Conservation (phyloP, 2,888 invertebrate species). For the Archips xylosteana region DNA sequence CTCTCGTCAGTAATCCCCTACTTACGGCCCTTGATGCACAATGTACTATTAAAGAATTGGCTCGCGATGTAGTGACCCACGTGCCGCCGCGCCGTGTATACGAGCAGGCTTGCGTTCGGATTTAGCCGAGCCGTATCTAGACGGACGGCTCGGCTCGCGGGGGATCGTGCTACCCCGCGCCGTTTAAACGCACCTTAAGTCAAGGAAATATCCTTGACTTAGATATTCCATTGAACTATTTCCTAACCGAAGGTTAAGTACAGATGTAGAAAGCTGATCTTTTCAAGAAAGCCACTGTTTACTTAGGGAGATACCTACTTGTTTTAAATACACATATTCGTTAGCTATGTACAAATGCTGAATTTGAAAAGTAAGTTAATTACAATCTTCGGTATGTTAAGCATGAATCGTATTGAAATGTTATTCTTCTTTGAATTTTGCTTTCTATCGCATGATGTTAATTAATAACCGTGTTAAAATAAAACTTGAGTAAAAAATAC, state of each 20-base stretch:
- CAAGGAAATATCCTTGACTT: too few relatives aligned
- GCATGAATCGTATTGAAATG: conserved; percentile 13
- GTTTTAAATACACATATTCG: not conserved
- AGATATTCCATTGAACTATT: not conserved
- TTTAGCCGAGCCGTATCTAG: too few relatives aligned
- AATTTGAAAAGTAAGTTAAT: conserved; percentile 26
- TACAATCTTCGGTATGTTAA: not conserved
- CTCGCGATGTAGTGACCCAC: too few relatives aligned
- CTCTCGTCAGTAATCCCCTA: too few relatives aligned
- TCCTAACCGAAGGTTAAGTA: not conserved
- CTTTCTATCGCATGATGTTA: conserved; percentile 15
- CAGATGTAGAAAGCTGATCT: not conserved
- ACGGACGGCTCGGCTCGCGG: too few relatives aligned
- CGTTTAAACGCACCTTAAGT: too few relatives aligned
- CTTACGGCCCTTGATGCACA: too few relatives aligned
- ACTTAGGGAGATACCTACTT: not conserved
- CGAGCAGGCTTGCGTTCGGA: too few relatives aligned
- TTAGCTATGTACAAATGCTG: not conserved
- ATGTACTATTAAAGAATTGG: too few relatives aligned
- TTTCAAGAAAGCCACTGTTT: not conserved
- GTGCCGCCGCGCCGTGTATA: too few relatives aligned
- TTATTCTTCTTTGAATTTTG: not conserved
- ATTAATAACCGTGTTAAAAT: not conserved
- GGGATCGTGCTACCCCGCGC: too few relatives aligned
- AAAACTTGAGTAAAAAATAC: too few relatives aligned